Conservation (phyloP, 2,797 vertebrate genomes). For the Enteromius afrohamiltoni region DNA sequence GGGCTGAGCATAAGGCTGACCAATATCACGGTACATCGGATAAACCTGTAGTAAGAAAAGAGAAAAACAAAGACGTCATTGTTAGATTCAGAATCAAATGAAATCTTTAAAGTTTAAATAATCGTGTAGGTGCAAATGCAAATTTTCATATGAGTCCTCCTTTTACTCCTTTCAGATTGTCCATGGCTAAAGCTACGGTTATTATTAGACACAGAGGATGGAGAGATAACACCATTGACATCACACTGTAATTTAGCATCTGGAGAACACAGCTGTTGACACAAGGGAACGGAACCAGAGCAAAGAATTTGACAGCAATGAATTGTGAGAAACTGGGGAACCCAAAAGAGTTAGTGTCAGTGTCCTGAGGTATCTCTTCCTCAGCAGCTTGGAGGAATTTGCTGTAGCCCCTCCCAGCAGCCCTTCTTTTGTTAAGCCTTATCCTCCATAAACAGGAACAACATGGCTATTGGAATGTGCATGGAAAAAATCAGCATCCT, state of each 20-base stretch:
- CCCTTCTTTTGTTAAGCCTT: constrained; percentile 62
- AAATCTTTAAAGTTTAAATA: not conserved
- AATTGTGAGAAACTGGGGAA: constrained; percentile 57
- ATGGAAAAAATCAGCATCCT: constrained; percentile 63
- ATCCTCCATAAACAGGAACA: constrained; percentile 68
- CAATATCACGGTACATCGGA: constrained; percentile 88
- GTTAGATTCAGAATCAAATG: not conserved
- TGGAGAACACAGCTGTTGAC: constrained; percentile 72
- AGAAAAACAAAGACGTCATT: constrained; percentile 21
- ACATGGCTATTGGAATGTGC: constrained; percentile 63
- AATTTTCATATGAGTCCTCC: not conserved
- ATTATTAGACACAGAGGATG: constrained; percentile 73
- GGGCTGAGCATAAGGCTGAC: constrained; percentile 61
- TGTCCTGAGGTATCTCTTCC: constrained; percentile 59
- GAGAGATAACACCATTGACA: constrained; percentile 64
- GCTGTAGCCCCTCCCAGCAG: constrained; percentile 46
- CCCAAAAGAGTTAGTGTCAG: constrained; percentile 55
- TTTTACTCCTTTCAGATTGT: constrained; percentile 46
- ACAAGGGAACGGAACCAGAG: constrained; percentile 54
- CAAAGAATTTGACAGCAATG: constrained; percentile 55
- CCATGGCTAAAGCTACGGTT: constrained; percentile 60
- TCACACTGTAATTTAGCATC: constrained; percentile 78
- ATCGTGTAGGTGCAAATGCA: not conserved
- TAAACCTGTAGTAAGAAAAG: constrained; percentile 70
- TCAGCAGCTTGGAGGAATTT: constrained; percentile 56